Base-by-base conservation (phyloP, 1,140 invertebrate genomes). In the Hyposmocoma kahamanoa region DNA sequence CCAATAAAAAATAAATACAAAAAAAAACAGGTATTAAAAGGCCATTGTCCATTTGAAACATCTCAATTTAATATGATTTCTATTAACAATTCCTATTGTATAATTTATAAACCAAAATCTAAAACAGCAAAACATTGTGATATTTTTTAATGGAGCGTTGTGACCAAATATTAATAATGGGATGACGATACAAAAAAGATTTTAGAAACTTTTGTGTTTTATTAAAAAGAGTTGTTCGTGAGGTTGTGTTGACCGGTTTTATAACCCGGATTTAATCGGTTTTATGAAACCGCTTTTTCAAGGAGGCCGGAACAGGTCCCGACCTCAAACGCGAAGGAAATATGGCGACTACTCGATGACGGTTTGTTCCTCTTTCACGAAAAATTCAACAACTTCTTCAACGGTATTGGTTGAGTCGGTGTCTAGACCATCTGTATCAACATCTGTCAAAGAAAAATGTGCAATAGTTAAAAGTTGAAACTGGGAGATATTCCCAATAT, bases 301-400 rank as follows among this genome's bases (percentile, higher is more conserved):
- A 24, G 44, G 66, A 72, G 71, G 68, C 44, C 68, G 67, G 65
- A 53, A 46, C 13, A 30, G 9, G 18, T 45, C 28, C 75, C 67
- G 72, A 67, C 72, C 75, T 62, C 64, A 28, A 42, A 64, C 64
- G 68, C 55, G 44, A 38, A n/a, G 41, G 28, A 20, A 18, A 42
- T 59, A 77, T 79, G 62, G 59, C 60, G 82, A 84, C 79, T 87
- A 87, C 83, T 94, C 93, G 67, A 97, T 87, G 53, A 94, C 84
- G 15, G 92, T 94, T 59, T 91, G 91, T 90, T 98, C 97, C 89
- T 98, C 96, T 90, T 98, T 98, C 69, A 98, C 91, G 88, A 99
- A 95, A 92, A 98, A 98, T 92, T 98, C 97, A 67, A 98, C 92
- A 72, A 94, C 90, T 90, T 98, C 97, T 77, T 98, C 97, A 74